phyloP scores from a whole-genome alignment of 2,888 invertebrate genomes.

The Lasioglossum malachurum region DNA sequence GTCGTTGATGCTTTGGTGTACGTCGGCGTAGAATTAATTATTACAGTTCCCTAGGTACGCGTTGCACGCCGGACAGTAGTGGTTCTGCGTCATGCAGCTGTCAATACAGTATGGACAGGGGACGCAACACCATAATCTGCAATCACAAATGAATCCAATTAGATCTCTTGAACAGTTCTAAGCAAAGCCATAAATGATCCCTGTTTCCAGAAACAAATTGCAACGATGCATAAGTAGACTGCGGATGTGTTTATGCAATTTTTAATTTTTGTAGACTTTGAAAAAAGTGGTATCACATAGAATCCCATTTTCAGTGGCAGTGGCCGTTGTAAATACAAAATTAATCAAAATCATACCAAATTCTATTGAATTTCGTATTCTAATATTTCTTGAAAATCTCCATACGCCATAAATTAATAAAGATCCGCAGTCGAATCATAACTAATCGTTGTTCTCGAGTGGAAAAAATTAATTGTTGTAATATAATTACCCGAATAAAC shows the following conservation, averaged over 20 bases:
- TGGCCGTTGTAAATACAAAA: too few species aligned
- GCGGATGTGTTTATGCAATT: too few species aligned
- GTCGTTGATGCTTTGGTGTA: not conserved
- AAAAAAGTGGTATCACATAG: too few species aligned
- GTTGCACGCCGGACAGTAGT: constrained; percentile 85
- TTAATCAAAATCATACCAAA: too few species aligned
- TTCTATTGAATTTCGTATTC: too few species aligned
- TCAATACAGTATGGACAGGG: constrained; percentile 85
- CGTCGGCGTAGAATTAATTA: constrained; percentile 62
- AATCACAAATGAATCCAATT: constrained; percentile 42
- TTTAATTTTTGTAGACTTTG: too few species aligned
- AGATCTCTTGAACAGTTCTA: not conserved
- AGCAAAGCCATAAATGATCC: not conserved
- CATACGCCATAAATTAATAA: too few species aligned
- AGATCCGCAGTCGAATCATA: too few species aligned
- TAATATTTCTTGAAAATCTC: too few species aligned
- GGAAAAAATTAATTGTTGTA: not conserved
- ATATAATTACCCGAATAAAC: constrained; percentile 83
- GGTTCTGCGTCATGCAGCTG: constrained; percentile 84
- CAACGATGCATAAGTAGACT: not conserved
- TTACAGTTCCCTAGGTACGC: constrained; percentile 83
- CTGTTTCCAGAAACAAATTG: not conserved
- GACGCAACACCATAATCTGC: constrained; percentile 84
- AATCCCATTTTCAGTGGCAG: too few species aligned
- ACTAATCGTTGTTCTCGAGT: not conserved